phyloP scores from a whole-genome alignment of 2,797 vertebrate genomes.

The Lindbergichthys nudifrons region DNA sequence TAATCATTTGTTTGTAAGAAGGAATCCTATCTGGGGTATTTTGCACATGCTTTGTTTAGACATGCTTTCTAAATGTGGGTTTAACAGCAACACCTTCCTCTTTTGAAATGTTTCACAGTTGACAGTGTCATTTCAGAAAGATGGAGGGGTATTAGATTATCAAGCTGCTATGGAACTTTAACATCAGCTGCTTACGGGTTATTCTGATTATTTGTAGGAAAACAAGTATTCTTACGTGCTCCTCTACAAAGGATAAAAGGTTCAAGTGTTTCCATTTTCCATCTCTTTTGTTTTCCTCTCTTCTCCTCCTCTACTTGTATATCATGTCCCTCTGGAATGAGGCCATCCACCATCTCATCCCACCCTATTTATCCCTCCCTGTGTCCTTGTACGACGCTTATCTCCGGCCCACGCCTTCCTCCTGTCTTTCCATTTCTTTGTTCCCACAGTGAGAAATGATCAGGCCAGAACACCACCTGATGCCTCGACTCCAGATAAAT shows the following conservation, averaged over 20 bases:
- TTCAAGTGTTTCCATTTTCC: background rate
- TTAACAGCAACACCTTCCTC: background rate
- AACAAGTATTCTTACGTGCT: background rate
- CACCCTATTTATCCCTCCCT: conserved; percentile 9
- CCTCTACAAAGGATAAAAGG: conserved; percentile 2
- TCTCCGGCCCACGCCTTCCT: conserved; percentile 23
- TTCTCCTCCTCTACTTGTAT: conserved; percentile 13
- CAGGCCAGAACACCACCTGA: conserved; percentile 19
- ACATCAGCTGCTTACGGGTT: background rate
- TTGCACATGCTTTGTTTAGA: background rate
- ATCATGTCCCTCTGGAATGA: conserved; percentile 21
- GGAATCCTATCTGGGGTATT: background rate
- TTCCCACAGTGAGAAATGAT: conserved; percentile 25
- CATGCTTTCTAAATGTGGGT: background rate
- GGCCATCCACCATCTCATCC: conserved; percentile 19
- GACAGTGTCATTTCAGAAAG: conserved; percentile 9
- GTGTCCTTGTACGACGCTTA: conserved; percentile 19
- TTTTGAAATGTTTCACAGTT: conserved; percentile 12
- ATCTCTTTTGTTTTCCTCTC: conserved; percentile 7
- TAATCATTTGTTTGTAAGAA: background rate
- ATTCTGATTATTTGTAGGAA: background rate
- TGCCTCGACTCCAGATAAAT: conserved; percentile 5
- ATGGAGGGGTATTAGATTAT: background rate
- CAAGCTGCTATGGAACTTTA: background rate
- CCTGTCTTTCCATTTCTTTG: conserved; percentile 26